Evolutionary conservation across 2,113 vertebrate genomes (phyloP), one percentile per base, ranked within the genome.

Genomic region (Tapirus terrestris): DNA sequence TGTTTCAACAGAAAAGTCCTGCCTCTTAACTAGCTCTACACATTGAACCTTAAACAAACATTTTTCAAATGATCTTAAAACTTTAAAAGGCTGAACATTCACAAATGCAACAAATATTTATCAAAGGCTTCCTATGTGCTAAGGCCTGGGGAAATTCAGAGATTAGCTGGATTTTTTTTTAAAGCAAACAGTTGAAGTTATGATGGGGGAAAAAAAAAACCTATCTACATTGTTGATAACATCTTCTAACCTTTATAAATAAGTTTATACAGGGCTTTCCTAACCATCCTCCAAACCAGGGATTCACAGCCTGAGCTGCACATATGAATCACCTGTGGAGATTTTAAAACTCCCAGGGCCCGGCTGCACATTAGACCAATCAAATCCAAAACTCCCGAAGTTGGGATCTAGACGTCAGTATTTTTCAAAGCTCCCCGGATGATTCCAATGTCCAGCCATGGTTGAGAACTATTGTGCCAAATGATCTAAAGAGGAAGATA

Each of bases 21-120:
- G 43, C 23, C 43, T 95, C 18, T 79, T 91, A 85, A 39, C 21
- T 1, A 9, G 65, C 70, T 91, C 25, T 90, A 39, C 43, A 70
- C 53, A 79, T 18, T 65, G 48, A 65, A 82, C 33, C 27, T 33
- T n/a, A 77, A 92, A 68, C 53, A 84, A 97, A 80, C 20, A 80
- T 83, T 89, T 92, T 96, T 91, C 85, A 77, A 96, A 91, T 89
- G n/a, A 60, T 45, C 72, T 92, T 89, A 84, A 95, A 95, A 90
- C 17, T 75, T 60, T 76, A 13, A 76, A 95, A 95, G 65, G 53
- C 16, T n/a, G 18, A 75, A 85, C 20, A 94, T 56, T 89, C 4
- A 63, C 70, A 97, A 83, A 82, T 80, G 76, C 73, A 97, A 75
- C 58, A 75, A 77, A 68, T 89, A 91, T 85, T 97, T 89, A 86